Conservation (phyloP, 2,113 vertebrate genomes). For the Nipponia nippon region DNA sequence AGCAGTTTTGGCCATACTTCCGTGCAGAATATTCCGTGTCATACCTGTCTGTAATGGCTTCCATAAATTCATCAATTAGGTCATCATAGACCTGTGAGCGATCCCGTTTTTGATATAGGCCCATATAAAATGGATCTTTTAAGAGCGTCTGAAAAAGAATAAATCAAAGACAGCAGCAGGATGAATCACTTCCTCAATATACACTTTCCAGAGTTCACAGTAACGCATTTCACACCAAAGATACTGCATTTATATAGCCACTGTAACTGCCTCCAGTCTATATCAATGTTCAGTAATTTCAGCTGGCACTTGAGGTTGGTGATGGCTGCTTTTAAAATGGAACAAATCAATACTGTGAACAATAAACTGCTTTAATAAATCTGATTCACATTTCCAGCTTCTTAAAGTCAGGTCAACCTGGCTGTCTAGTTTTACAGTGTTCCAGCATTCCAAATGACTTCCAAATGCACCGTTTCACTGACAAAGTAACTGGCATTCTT, state of each 20-base stretch:
- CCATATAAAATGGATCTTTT: conserved; percentile 94
- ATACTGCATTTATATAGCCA: not conserved
- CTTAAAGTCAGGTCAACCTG: not conserved
- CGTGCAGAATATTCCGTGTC: not conserved
- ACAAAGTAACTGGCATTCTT: not conserved
- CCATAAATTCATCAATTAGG: conserved; percentile 98
- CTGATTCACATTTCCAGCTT: not conserved
- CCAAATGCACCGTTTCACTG: not conserved
- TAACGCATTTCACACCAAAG: not conserved
- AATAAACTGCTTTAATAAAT: not conserved
- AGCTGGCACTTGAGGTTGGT: not conserved
- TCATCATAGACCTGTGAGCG: conserved; percentile 90
- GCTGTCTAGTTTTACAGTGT: not conserved
- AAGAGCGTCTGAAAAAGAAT: conserved; percentile 78
- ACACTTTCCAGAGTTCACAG: not conserved
- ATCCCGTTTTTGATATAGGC: conserved; percentile 92
- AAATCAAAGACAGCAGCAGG: not conserved
- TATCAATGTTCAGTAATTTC: accelerated
- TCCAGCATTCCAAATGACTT: not conserved
- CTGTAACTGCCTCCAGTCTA: not conserved
- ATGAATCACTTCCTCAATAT: not conserved
- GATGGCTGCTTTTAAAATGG: not conserved
- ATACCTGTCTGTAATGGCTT: conserved; percentile 91
- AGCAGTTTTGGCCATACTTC: not conserved
- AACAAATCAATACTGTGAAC: not conserved